These are phyloP conservation scores for Garra rufa DNA, from an alignment of 2,113 vertebrate genomes.

Conservation along the genomic window DNA sequence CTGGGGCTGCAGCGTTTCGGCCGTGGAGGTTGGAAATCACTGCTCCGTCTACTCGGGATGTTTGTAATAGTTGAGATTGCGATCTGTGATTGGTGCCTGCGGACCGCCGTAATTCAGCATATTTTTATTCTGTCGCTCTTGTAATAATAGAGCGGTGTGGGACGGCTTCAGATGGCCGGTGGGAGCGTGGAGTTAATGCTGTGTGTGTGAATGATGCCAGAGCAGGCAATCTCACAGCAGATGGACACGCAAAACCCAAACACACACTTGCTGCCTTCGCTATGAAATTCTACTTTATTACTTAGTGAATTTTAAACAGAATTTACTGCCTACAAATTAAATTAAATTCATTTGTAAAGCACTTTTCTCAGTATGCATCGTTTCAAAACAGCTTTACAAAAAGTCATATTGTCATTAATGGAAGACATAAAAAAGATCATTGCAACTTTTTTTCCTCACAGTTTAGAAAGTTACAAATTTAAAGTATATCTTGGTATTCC, in stretches of 20 bases:
- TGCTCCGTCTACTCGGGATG: conserved; percentile 60
- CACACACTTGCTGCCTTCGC: background rate
- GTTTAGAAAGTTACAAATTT: no score
- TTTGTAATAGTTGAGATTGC: conserved; percentile 73
- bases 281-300: background rate
- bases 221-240: conserved; percentile 6
- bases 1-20: conserved; percentile 56
- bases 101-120: conserved; percentile 59
- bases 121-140: conserved; percentile 67
- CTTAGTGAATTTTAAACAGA: background rate
- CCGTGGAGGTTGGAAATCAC: conserved; percentile 61
- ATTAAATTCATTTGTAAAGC: background rate
- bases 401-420: background rate
- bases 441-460: no score
- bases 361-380: background rate
- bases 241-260: background rate
- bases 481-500: no score
- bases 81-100: conserved; percentile 65
- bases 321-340: background rate
- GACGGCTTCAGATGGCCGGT: background rate
- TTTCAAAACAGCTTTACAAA: background rate
- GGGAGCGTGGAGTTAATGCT: background rate
- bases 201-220: conserved; percentile 24
- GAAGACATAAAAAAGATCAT: background rate
- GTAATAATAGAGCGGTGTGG: conserved; percentile 67